Evolutionary conservation across 2,113 vertebrate species (phyloP), one percentile per base, ranked within the genome.

Genomic region (Callipepla squamata): DNA sequence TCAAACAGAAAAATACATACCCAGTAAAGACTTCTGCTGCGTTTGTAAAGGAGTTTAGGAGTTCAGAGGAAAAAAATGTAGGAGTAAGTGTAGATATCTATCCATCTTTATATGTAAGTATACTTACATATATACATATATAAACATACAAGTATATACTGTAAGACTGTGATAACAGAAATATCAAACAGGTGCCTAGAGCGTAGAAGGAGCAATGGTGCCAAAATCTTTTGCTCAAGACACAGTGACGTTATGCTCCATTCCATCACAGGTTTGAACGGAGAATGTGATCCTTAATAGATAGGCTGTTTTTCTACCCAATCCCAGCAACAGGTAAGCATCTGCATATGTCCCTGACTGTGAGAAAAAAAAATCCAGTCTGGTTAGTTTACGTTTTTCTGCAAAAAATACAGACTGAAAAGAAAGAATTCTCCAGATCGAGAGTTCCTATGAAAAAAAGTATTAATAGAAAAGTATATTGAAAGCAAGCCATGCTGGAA

Each of bases 371-470:
- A 48, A 62, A 26, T 17, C 9, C 18, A 55, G 4, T 7, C 21
- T 81, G 16, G 17, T 36, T 75, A 67, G 2, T 53, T 76, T 73
- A 65, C 4, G 2, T 62, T 50, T 80, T 80, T 21, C 69, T 4
- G 21, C 45, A 40, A 13, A 58, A 70, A 77, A 11, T 2, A 50
- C 1, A 61, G 10, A 17, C 25, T 44, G 38, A 57, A 80, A 85
- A 42, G 17, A 67, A 86, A 80, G 3, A 7, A 2, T 22, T n/a
- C 26, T 70, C 6, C 32, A 85, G 10, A 28, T 20, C 34, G 2
- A 7, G 3, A 0, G 1, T 17, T 92, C 42, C 28, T n/a, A 65
- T 16, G 3, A 53, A 66, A 34, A 38, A 79, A 36, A 7, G 0
- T 11, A 45, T 32, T 80, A 2, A 3, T n/a, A 65, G 14, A 72